Evolutionary conservation across 2,797 vertebrate genomes (phyloP), one percentile per base, ranked within the genome.

Genomic region (Galago senegalensis): DNA sequence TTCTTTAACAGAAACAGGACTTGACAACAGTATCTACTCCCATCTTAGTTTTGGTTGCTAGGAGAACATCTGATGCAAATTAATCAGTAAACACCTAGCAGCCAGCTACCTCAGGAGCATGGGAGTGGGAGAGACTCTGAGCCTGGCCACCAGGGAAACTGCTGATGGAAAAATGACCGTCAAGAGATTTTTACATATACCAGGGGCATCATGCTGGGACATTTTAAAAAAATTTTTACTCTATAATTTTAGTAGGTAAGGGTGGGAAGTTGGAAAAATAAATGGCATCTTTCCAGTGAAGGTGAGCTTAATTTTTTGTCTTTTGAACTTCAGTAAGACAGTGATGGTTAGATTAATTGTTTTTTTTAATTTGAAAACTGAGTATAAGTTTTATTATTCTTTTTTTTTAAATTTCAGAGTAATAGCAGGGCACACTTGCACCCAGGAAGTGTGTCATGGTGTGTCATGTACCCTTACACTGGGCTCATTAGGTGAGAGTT

Each of bases 41-140:
- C 56, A 53, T 81, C 8, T 60, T 91, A 89, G 76, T 34, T 3
- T 70, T 94, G n/a, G 84, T 87, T 97, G 80, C 73, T 97, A 95
- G 90, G 94, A 95, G 91, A 96, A 89, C 18, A 79, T 86, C 65
- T 77, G 75, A 94, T 97, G 80, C 72, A 95, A 97, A 96, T 97
- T 96, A 96, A 97, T 94, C 94, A 87, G 87, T 91, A 97, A 97
- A 89, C 83, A 97, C 91, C 56, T 73, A 96, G 75, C 80, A 95
- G 61, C 79, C 86, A 89, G 65, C 91, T 95, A 87, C 94, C 95
- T 85, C 63, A 97, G 61, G 79, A 91, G 61, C 94, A 63, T 23
- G 49, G 61, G 14, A 73, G 65, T 70, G 9, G 70, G 40, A 46
- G 72, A 85, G 67, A 87, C 53, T 89, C 37, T 73, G 83, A 91